These are phyloP conservation scores for Gasterosteus nipponicus DNA, from an alignment of 2,113 vertebrate species.

Conservation along the genomic window DNA sequence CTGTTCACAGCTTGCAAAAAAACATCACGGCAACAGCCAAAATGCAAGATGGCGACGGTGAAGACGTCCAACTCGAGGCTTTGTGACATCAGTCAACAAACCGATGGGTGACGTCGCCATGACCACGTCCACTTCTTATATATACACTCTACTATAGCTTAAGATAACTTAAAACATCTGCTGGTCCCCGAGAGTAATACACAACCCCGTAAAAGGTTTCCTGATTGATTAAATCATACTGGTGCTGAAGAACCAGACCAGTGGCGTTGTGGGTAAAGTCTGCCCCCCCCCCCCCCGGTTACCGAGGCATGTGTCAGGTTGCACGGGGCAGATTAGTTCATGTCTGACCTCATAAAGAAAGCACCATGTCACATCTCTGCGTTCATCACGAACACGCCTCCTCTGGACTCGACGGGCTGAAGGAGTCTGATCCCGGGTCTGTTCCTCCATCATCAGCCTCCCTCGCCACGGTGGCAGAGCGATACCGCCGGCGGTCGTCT, in stretches of 20 bases:
- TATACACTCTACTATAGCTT: background rate
- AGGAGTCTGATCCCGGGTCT: conserved; percentile 21
- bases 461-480: conserved; percentile 2
- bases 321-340: conserved; percentile 46
- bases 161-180: background rate
- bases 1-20: background rate
- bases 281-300: conserved; percentile 5
- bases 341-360: conserved; percentile 72
- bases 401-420: conserved; percentile 28
- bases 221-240: conserved; percentile 35
- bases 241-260: background rate
- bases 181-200: no score
- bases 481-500: conserved; percentile 15
- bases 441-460: conserved; percentile 13
- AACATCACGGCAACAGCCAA: background rate
- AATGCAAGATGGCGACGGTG: background rate
- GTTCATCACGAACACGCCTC: conserved; percentile 50
- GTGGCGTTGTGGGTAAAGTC: conserved; percentile 23
- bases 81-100: background rate
- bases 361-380: conserved; percentile 55
- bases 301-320: conserved; percentile 52
- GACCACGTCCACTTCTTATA: background rate
- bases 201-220: background rate
- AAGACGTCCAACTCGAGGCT: background rate
- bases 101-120: background rate